These are phyloP conservation scores for Cheilosia impressa DNA, from an alignment of 2,888 invertebrate species.

Conservation along the genomic window DNA sequence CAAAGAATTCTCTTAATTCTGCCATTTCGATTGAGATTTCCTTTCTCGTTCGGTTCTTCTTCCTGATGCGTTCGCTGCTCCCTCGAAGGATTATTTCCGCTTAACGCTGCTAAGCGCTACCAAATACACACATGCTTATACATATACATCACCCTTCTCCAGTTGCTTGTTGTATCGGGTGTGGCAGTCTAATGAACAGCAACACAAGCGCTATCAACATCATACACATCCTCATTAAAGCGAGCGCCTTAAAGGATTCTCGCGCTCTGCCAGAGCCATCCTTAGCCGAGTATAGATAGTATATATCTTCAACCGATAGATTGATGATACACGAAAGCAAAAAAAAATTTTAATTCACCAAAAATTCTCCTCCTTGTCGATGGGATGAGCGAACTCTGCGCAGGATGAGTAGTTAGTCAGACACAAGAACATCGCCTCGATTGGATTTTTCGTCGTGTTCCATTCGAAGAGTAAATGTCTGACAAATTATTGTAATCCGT, in stretches of 20 bases:
- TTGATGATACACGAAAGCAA: neutral
- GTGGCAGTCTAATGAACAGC: constrained; percentile 25
- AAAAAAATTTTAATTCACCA: neutral
- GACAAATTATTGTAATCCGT: constrained; percentile 74
- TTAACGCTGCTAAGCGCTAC: constrained; percentile 52
- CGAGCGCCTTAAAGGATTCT: constrained; percentile 63
- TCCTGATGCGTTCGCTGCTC: neutral
- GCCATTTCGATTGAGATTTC: constrained; percentile 47
- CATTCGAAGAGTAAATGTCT: constrained; percentile 67
- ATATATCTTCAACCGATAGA: neutral
- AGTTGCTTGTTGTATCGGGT: neutral
- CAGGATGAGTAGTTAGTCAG: constrained; percentile 37
- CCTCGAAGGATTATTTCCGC: constrained; percentile 35
- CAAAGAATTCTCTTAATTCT: constrained; percentile 47
- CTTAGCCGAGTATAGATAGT: constrained; percentile 17
- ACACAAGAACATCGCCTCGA: constrained; percentile 14
- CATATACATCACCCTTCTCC: neutral
- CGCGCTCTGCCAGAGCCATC: constrained; percentile 26
- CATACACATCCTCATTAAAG: constrained; percentile 65
- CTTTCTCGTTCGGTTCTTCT: neutral
- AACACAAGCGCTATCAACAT: constrained; percentile 46
- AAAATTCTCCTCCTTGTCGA: constrained; percentile 3
- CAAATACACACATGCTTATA: constrained; percentile 43
- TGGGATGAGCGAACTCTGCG: constrained; percentile 24
- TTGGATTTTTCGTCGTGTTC: neutral